Conservation (phyloP, 2,888 invertebrate genomes). For the Thymelicus sylvestris region DNA sequence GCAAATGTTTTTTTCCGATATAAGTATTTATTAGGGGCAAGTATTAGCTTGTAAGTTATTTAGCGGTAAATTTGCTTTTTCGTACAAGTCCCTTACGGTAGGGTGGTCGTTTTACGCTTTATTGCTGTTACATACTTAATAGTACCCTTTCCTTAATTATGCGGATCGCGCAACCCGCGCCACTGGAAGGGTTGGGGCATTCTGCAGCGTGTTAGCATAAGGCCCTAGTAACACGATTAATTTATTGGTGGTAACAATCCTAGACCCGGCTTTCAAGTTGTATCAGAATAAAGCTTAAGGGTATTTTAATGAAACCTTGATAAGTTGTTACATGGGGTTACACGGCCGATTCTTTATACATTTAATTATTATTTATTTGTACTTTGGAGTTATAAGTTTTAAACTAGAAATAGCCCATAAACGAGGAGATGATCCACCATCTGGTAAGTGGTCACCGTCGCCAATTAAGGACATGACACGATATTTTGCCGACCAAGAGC, state of each 20-base stretch:
- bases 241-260: constrained; percentile 59
- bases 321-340: background rate
- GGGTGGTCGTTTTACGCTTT: constrained; percentile 65
- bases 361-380: background rate
- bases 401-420: no score
- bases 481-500: no score
- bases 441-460: no score
- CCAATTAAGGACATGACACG: no score
- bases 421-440: no score
- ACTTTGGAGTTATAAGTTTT: no score
- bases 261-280: constrained; percentile 38
- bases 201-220: constrained; percentile 65
- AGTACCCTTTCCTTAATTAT: constrained; percentile 81
- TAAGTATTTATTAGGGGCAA: constrained; percentile 9
- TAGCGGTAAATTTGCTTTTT: constrained; percentile 67
- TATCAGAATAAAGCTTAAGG: constrained; percentile 25
- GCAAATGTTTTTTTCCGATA: constrained; percentile 26
- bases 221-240: constrained; percentile 69
- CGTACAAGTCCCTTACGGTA: constrained; percentile 58
- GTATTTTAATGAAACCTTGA: constrained; percentile 8
- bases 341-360: background rate
- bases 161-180: constrained; percentile 64
- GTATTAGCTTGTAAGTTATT: constrained; percentile 54
- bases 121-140: constrained; percentile 80
- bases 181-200: constrained; percentile 60